Conservation (phyloP, 2,113 vertebrate genomes). For the Romanogobio albipinnatus region DNA sequence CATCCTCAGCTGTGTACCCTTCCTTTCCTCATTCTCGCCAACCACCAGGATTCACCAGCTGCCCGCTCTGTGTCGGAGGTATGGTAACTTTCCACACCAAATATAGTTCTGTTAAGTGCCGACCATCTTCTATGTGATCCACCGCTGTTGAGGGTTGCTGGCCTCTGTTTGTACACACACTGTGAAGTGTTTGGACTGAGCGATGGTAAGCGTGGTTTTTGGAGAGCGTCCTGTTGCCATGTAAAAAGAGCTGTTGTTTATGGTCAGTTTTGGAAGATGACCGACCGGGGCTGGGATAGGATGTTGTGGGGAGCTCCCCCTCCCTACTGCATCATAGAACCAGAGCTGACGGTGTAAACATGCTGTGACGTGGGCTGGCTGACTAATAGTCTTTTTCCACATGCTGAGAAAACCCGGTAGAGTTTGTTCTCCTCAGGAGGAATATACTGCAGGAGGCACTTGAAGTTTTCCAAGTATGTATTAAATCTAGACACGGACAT, state of each 20-base stretch:
- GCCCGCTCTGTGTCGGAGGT: constrained; percentile 94
- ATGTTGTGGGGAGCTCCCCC: constrained; percentile 41
- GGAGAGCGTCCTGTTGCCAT: constrained; percentile 49
- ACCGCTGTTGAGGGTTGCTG: constrained; percentile 48
- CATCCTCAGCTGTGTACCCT: constrained; percentile 97
- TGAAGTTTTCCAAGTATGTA: constrained; percentile 7
- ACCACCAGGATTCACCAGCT: constrained; percentile 97
- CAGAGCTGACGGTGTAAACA: constrained; percentile 55
- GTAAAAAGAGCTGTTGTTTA: constrained; percentile 51
- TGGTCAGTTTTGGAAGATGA: constrained; percentile 36
- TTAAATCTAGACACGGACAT: constrained; percentile 10
- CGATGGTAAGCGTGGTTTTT: constrained; percentile 42
- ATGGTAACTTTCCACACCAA: constrained; percentile 66
- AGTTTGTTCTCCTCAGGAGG: constrained; percentile 25
- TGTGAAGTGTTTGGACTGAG: constrained; percentile 58
- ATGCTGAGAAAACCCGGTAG: constrained; percentile 47
- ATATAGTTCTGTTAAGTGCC: constrained; percentile 55
- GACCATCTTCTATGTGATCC: constrained; percentile 48
- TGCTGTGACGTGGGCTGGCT: constrained; percentile 50
- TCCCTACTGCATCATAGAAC: constrained; percentile 29
- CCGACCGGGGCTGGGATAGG: constrained; percentile 2
- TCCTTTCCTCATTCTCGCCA: constrained; percentile 97
- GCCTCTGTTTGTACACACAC: constrained; percentile 55
- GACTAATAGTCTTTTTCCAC: constrained; percentile 60
- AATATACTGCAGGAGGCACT: constrained; percentile 11